Evolutionary conservation across 2,888 invertebrate genomes (phyloP).

Genomic region (Amiota minor): DNA sequence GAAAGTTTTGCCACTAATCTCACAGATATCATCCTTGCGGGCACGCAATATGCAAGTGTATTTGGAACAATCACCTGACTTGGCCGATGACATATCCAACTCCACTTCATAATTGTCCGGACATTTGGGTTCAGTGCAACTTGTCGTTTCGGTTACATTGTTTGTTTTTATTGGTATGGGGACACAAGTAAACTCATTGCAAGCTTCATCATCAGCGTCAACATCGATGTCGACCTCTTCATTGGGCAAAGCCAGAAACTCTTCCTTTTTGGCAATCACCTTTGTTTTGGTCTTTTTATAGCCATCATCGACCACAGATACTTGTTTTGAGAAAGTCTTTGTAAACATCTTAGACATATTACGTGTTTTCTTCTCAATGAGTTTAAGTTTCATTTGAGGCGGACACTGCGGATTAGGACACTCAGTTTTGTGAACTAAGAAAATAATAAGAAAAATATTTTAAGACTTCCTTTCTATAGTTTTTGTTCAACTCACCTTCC

Average conservation of each 20-base stretch:
- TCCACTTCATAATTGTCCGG: constrained; percentile 77
- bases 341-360: constrained; percentile 75
- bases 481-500: constrained; percentile 44
- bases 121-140: constrained; percentile 74
- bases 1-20: constrained; percentile 83
- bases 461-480: not conserved
- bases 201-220: constrained; percentile 56
- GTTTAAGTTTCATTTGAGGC: constrained; percentile 74
- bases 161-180: constrained; percentile 61
- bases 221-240: constrained; percentile 53
- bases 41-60: constrained; percentile 80
- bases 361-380: constrained; percentile 69
- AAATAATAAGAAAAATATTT: constrained; percentile 23
- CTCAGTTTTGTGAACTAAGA: constrained; percentile 59
- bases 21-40: constrained; percentile 77
- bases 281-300: constrained; percentile 64
- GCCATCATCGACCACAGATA: constrained; percentile 63
- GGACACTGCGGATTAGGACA: constrained; percentile 75
- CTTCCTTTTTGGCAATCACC: constrained; percentile 56
- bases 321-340: constrained; percentile 61
- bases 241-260: constrained; percentile 62
- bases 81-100: constrained; percentile 72
- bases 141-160: constrained; percentile 59
- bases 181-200: constrained; percentile 71
- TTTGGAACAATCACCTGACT: constrained; percentile 74